Evolutionary conservation across 2,113 vertebrate species (phyloP).

Genomic region (Phylloscopus trochilus): DNA sequence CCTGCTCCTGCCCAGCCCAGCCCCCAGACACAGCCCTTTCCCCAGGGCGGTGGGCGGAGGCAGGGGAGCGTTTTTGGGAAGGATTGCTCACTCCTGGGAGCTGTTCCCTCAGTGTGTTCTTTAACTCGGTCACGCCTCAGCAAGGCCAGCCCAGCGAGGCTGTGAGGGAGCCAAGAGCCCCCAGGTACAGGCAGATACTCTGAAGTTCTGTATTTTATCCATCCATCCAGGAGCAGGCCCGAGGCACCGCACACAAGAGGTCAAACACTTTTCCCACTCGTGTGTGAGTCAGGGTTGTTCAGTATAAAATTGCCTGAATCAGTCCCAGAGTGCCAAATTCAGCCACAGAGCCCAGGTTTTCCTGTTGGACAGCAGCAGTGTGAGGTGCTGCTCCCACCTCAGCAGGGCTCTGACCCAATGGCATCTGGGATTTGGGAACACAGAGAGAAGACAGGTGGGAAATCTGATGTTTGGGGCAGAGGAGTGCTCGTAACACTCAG

Average conservation of each 20-base stretch:
- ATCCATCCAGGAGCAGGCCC: neutral
- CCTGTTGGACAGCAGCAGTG: accelerated
- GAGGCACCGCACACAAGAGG: neutral
- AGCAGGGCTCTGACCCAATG: neutral
- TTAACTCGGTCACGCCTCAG: neutral
- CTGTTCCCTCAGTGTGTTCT: neutral
- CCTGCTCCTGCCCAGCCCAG: neutral
- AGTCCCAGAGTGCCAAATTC: neutral
- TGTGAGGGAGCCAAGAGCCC: neutral
- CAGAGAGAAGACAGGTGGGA: accelerated
- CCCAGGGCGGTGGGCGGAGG: accelerated
- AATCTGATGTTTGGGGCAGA: neutral
- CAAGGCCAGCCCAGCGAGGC: accelerated
- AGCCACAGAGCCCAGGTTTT: accelerated
- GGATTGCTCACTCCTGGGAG: neutral
- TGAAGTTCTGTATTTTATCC: accelerated
- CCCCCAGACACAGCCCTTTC: neutral
- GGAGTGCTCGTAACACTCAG: neutral
- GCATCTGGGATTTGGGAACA: neutral
- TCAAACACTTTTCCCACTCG: accelerated
- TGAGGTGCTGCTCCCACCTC: neutral
- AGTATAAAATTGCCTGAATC: neutral
- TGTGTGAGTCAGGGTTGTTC: accelerated
- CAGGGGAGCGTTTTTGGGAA: accelerated
- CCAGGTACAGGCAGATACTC: no score